phyloP scores from a whole-genome alignment of 2,888 invertebrate genomes.

The Vannuccia rotundouncinata region DNA sequence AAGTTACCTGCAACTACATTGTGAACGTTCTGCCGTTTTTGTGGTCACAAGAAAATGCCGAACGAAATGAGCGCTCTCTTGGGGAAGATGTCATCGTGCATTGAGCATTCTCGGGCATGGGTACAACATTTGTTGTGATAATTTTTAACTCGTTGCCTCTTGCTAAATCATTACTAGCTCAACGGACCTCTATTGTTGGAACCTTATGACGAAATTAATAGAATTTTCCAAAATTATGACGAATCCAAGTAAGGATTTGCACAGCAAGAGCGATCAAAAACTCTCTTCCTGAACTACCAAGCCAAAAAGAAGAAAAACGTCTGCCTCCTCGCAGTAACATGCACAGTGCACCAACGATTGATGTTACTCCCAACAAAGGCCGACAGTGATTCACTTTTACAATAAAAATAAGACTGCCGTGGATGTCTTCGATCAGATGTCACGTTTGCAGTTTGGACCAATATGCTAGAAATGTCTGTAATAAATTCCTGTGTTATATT shows the following conservation, averaged over 20 bases:
- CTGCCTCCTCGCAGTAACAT: constrained; percentile 2
- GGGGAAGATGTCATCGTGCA: constrained; percentile 23
- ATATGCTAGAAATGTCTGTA: constrained; percentile 22
- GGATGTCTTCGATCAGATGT: constrained; percentile 25
- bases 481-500: constrained; percentile 21
- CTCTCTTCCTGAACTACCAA: not conserved
- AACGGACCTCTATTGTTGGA: constrained; percentile 25
- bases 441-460: constrained; percentile 14
- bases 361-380: not conserved
- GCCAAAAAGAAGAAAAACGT: constrained; percentile 2
- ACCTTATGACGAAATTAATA: constrained; percentile 16
- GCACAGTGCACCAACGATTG: constrained; percentile 7
- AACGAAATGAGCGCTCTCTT: not conserved
- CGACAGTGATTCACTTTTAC: constrained; percentile 14
- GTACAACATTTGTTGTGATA: constrained; percentile 13
- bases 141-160: constrained; percentile 16
- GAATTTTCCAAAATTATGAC: constrained; percentile 12
- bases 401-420: constrained; percentile 23
- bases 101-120: constrained; percentile 10
- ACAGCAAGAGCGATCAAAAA: not conserved
- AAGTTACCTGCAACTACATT: constrained; percentile 11
- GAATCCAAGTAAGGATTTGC: not conserved
- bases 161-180: constrained; percentile 11
- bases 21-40: not conserved
- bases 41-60: not conserved